Evolutionary conservation across 2,797 vertebrate genomes (phyloP), one percentile per base, ranked within the genome.

Genomic region (Macrochelys suwanniensis): DNA sequence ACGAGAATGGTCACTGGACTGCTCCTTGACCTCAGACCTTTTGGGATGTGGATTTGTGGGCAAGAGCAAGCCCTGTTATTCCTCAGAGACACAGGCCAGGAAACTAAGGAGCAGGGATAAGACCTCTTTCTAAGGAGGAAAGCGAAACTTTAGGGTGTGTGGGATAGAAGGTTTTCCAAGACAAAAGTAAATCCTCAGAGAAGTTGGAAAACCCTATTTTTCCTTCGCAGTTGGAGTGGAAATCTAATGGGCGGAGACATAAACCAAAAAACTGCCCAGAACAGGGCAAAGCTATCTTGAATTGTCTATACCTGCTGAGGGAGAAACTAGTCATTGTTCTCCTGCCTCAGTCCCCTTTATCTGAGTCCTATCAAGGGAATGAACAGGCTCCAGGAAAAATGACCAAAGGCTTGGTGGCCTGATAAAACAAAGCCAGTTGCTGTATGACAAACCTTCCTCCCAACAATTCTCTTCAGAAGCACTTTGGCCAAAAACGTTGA

Each of bases 401-500:
- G 23, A n/a, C 11, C 53, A 47, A 37, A 77, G 0, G 0, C 31
- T 84, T 42, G 16, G n/a, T 76, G 56, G 16, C 23, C 65, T 77
- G 79, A 16, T 47, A 10, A n/a, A 61, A 59, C 28, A 59, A 28
- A 74, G 71, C 61, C 51, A 76, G 19, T 0, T 51, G 31, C 3
- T 45, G 23, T 80, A 5, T 1, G 68, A 15, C 56, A 37, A 31
- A 5, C 6, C 68, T 50, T 89, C 80, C 57, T 61, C 84, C 59
- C 45, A 49, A 16, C 23, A 54, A 87, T 87, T 53, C 5, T 68
- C 59, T 85, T 8, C 28, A 47, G 47, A 19, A 54, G 26, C 0
- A 1, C 0, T 37, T 83, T 81, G 49, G 47, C 61, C 88, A 47
- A 8, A 47, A 11, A 2, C 9, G 7, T 19, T 33, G 15, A 3